phyloP scores from a whole-genome alignment of 2,797 vertebrate species.

The Halcyon leucocephala region DNA sequence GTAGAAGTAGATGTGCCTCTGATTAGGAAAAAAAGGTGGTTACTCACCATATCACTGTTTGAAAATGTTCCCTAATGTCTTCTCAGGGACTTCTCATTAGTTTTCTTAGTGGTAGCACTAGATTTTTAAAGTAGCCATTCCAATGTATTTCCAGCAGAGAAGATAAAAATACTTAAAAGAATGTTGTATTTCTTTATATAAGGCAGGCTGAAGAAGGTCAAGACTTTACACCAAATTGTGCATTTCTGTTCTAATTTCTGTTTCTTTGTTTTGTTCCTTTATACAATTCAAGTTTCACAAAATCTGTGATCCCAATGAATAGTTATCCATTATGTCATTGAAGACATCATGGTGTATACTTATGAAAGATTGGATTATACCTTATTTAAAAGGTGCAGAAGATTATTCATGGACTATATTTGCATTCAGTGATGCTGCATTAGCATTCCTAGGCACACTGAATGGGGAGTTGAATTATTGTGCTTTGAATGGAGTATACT shows the following conservation, averaged over 20 bases:
- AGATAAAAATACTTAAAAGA: not conserved
- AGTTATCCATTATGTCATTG: not conserved
- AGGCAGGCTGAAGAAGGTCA: not conserved
- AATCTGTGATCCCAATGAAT: not conserved
- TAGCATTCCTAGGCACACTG: not conserved
- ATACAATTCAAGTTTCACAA: not conserved
- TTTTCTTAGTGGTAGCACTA: not conserved
- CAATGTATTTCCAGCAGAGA: not conserved
- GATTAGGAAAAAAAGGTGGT: not conserved
- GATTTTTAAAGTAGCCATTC: not conserved
- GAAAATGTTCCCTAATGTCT: not conserved
- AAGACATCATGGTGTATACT: accelerated
- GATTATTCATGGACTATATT: not conserved
- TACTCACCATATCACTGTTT: not conserved
- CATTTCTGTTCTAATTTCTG: not conserved
- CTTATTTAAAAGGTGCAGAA: not conserved
- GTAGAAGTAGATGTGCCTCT: not conserved
- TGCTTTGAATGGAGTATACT: not conserved
- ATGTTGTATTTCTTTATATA: not conserved
- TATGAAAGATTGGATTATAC: not conserved
- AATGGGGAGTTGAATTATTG: not conserved
- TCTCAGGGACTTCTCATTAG: not conserved
- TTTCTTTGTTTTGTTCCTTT: not conserved
- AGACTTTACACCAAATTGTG: accelerated
- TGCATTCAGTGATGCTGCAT: not conserved